Evolutionary conservation across 2,113 vertebrate genomes (phyloP).

Genomic region (Platanista minor): DNA sequence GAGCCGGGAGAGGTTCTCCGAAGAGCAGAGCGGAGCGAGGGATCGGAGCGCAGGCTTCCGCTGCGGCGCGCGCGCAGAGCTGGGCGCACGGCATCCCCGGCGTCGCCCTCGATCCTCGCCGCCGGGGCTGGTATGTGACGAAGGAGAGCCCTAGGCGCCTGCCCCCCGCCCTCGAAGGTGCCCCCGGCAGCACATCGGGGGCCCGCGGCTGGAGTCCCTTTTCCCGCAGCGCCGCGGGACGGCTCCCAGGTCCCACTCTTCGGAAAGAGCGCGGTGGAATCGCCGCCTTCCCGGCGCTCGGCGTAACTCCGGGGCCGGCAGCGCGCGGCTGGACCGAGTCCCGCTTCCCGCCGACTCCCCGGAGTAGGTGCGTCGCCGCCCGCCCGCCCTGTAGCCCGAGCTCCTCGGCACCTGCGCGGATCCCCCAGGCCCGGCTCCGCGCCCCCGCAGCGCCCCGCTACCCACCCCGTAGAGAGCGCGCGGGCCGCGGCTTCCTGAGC

Average conservation of each 20-base stretch:
- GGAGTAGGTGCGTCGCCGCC: not conserved
- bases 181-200: not conserved
- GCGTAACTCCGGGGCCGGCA: slow-evolving; percentile 35
- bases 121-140: not conserved
- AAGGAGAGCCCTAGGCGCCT: not conserved
- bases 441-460: not conserved
- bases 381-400: not conserved
- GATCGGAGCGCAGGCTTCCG: not conserved
- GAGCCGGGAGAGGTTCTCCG: slow-evolving; percentile 49
- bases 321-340: not conserved
- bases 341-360: not conserved
- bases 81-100: not conserved
- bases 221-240: not conserved
- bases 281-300: not conserved
- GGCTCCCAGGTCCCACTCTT: not conserved
- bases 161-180: not conserved
- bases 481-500: not conserved
- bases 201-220: not conserved
- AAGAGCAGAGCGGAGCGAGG: not conserved
- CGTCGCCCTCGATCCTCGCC: not conserved
- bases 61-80: not conserved
- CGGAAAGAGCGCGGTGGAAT: not conserved
- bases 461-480: not conserved
- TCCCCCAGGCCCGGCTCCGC: not conserved
- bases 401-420: not conserved